Conservation (phyloP, 2,113 vertebrate species). For the Glaucidium brasilianum region DNA sequence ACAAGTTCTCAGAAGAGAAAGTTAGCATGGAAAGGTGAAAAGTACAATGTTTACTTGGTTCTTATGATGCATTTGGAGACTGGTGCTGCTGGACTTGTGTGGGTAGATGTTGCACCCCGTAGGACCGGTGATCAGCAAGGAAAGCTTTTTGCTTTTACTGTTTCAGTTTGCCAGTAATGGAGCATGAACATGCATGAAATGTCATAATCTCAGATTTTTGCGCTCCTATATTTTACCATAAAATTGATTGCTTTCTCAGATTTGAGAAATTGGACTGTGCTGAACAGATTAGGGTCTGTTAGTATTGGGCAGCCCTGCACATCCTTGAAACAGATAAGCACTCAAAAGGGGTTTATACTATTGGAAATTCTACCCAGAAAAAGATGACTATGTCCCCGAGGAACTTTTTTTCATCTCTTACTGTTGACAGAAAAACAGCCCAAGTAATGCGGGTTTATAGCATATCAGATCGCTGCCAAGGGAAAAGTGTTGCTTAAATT, state of each 20-base stretch:
- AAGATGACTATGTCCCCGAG: background rate
- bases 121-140: background rate
- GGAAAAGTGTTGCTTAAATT: background rate
- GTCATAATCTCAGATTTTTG: background rate
- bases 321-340: background rate
- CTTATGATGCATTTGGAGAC: background rate
- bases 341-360: background rate
- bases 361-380: background rate
- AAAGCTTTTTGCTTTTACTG: background rate
- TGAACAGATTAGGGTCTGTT: background rate
- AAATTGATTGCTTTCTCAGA: background rate
- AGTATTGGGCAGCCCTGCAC: background rate
- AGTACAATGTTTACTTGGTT: background rate
- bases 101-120: background rate
- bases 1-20: background rate
- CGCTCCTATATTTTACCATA: background rate
- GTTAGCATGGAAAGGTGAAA: background rate
- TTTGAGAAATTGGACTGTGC: background rate
- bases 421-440: background rate
- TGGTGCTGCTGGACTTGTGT: background rate
- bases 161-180: background rate
- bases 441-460: background rate
- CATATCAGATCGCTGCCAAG: background rate
- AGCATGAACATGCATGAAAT: background rate
- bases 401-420: background rate